phyloP scores from a whole-genome alignment of 2,888 invertebrate species.

The Zaprionus obscuricornis region DNA sequence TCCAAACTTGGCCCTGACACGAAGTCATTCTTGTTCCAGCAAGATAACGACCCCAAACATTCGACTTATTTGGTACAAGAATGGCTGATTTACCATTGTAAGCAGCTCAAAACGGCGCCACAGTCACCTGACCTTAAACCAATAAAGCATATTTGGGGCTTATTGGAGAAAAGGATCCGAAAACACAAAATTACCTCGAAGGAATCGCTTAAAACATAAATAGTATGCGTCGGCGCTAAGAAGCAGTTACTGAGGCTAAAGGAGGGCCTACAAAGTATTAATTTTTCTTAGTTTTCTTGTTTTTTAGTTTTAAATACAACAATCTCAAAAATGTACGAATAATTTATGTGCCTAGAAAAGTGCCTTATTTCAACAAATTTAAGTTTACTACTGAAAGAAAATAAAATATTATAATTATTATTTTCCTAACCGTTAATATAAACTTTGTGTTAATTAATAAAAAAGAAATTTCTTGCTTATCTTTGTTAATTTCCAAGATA shows the following conservation, averaged over 20 bases:
- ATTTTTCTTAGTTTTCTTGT: too few species aligned
- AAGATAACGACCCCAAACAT: constrained; percentile 4
- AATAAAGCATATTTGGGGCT: background rate
- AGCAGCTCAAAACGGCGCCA: constrained; percentile 1
- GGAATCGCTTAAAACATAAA: background rate
- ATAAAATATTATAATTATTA: too few species aligned
- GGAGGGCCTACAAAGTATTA: background rate
- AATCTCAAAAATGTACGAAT: too few species aligned
- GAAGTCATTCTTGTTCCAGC: background rate
- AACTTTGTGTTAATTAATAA: too few species aligned
- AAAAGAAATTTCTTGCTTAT: too few species aligned
- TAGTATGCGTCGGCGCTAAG: background rate
- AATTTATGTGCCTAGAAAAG: too few species aligned
- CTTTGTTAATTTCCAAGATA: too few species aligned
- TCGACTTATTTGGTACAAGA: constrained; percentile 5
- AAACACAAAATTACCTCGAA: background rate
- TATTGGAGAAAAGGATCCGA: background rate
- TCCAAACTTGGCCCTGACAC: background rate
- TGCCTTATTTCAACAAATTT: too few species aligned
- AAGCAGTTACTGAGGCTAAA: background rate
- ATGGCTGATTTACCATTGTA: background rate
- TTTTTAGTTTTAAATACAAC: too few species aligned
- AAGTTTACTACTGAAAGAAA: too few species aligned
- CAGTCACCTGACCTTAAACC: constrained; percentile 4
- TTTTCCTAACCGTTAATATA: too few species aligned